Percentiles rank a stretch among this genome's conserved stretches.
Conservation (phyloP, 30 jellyfish, hydroid and myxozoan genomes). For the Pelagia noctiluca region DNA sequence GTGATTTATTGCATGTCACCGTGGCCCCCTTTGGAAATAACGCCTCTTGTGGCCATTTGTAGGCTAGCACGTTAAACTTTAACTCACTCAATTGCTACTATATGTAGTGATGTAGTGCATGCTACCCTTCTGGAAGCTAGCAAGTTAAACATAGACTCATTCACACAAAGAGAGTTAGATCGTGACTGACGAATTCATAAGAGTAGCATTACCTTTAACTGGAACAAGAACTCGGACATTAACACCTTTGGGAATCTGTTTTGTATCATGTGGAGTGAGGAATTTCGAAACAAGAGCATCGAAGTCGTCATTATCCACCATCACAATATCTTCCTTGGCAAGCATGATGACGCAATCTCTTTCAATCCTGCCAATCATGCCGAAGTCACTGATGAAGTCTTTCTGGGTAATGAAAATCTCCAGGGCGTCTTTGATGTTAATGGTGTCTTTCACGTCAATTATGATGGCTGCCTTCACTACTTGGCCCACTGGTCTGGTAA, state of each 20-base stretch:
- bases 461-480: slow-evolving; percentile 49
- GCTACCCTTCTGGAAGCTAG: no score
- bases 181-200: no score
- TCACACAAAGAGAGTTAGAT: no score
- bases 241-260: slow-evolving; percentile 66
- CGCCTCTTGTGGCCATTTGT: no score
- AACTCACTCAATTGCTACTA: no score
- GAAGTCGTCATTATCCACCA: slow-evolving; percentile 49
- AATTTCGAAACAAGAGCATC: slow-evolving; percentile 6
- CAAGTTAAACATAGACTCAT: no score
- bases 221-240: slow-evolving; percentile 65
- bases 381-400: slow-evolving; percentile 64
- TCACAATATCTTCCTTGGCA: slow-evolving; percentile 62
- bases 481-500: slow-evolving; percentile 48
- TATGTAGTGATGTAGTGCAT: no score
- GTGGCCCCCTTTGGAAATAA: no score
- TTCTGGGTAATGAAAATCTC: slow-evolving; percentile 37
- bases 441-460: slow-evolving; percentile 37
- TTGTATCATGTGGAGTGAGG: slow-evolving; percentile 52
- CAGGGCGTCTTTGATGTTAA: slow-evolving; percentile 57
- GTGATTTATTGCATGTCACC: no score
- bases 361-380: slow-evolving; percentile 66
- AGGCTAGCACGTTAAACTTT: no score
- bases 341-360: slow-evolving; percentile 57
- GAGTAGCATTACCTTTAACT: slow-evolving; percentile 70